Conservation (phyloP, 2,888 invertebrate species). For the Xestobium rufovillosum region DNA sequence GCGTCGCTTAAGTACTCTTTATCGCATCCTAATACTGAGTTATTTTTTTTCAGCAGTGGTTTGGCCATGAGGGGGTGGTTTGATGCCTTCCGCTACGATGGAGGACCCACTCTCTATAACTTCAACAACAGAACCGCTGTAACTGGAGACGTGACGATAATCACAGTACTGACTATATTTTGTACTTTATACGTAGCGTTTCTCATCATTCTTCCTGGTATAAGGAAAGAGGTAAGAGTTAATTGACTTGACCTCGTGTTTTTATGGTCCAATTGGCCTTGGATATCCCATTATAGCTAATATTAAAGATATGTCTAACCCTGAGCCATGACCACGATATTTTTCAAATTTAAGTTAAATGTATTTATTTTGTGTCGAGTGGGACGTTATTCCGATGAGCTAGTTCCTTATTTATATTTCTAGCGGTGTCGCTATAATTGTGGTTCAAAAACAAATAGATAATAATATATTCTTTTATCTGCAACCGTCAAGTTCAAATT, state of each 20-base stretch:
- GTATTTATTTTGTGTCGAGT: too few species aligned
- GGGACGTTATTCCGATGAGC: too few species aligned
- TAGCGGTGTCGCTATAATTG: too few species aligned
- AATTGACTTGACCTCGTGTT: neutral
- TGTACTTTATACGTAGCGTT: slow-evolving; percentile 90
- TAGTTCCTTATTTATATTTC: too few species aligned
- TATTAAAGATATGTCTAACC: too few species aligned
- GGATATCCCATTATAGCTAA: too few species aligned
- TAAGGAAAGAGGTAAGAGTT: slow-evolving; percentile 75
- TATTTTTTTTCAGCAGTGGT: slow-evolving; percentile 13
- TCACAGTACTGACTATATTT: slow-evolving; percentile 80
- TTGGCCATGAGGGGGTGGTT: slow-evolving; percentile 85
- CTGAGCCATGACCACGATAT: neutral
- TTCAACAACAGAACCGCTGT: slow-evolving; percentile 93
- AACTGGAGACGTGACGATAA: slow-evolving; percentile 83
- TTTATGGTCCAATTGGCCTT: neutral
- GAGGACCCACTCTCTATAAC: slow-evolving; percentile 92
- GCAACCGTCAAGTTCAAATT: too few species aligned
- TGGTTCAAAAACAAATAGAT: too few species aligned
- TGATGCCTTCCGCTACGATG: slow-evolving; percentile 93
- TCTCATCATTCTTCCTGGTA: slow-evolving; percentile 92
- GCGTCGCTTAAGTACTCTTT: too few species aligned
- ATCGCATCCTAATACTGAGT: too few species aligned
- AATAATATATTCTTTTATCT: too few species aligned
- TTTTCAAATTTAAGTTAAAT: slow-evolving; percentile 1